A percentile compares a stretch with the other conserved stretches of the same genome.
Conservation (phyloP, 1,140 invertebrate species). For the Hypsibius dujardini region DNA sequence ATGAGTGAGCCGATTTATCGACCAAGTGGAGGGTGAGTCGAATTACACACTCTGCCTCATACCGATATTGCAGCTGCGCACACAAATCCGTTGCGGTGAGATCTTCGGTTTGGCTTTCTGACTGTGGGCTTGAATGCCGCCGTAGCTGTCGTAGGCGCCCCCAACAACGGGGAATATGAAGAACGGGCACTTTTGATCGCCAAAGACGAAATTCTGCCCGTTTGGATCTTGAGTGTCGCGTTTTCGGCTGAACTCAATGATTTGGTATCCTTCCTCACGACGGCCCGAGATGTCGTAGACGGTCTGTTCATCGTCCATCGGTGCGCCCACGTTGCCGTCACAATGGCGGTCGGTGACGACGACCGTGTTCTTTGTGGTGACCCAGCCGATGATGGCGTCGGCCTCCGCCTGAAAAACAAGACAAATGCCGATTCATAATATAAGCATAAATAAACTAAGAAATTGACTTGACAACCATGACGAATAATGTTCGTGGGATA, state of each 20-base stretch:
- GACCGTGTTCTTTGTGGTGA: constrained; percentile 15
- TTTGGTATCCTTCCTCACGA: constrained; percentile 55
- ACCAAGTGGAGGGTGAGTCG: too few relatives aligned
- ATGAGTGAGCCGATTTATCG: too few relatives aligned
- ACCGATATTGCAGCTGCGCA: constrained; percentile 32
- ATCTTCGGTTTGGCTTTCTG: constrained; percentile 55
- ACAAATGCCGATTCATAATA: too few relatives aligned
- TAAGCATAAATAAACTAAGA: too few relatives aligned
- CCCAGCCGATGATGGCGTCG: constrained; percentile 26
- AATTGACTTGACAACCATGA: not conserved
- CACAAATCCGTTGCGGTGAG: constrained; percentile 60
- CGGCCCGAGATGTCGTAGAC: constrained; percentile 49
- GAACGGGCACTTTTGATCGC: constrained; percentile 60
- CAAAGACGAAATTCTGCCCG: constrained; percentile 53
- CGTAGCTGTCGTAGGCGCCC: constrained; percentile 47
- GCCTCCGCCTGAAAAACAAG: constrained; percentile 20
- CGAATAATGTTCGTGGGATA: not conserved
- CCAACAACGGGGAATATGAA: constrained; percentile 72
- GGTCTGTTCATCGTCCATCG: constrained; percentile 53
- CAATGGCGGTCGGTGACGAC: constrained; percentile 8
- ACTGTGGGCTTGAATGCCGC: constrained; percentile 62
- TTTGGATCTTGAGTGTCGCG: constrained; percentile 49
- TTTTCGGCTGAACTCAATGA: constrained; percentile 58
- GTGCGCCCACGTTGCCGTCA: constrained; percentile 36
- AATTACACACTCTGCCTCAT: too few relatives aligned